phyloP scores from a whole-genome alignment of 2,113 vertebrate genomes.

The Thunnus thynnus region DNA sequence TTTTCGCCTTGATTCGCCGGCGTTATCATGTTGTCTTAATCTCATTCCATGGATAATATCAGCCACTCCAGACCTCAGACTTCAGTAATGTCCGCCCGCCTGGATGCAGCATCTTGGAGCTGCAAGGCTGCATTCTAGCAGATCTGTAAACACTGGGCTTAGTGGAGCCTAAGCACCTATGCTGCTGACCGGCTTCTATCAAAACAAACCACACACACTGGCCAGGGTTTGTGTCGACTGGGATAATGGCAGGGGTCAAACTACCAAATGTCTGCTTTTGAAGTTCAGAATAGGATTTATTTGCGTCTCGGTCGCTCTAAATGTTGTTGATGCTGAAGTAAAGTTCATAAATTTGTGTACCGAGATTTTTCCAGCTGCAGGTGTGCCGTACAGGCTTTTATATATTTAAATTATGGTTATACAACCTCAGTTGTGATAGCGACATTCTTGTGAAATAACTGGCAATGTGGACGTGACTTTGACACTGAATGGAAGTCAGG shows the following conservation, averaged over 20 bases:
- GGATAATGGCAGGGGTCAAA: constrained; percentile 47
- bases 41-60: constrained; percentile 36
- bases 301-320: neutral
- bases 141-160: constrained; percentile 74
- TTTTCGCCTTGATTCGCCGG: neutral
- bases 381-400: neutral
- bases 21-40: constrained; percentile 51
- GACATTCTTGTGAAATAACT: constrained; percentile 52
- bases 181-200: constrained; percentile 65
- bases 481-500: constrained; percentile 48
- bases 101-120: constrained; percentile 50
- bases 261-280: constrained; percentile 25
- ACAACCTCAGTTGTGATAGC: constrained; percentile 39
- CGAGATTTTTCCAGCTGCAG: neutral
- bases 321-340: too few relatives aligned
- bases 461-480: constrained; percentile 73
- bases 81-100: constrained; percentile 41
- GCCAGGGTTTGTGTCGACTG: constrained; percentile 43
- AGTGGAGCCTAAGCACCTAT: constrained; percentile 52
- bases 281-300: constrained; percentile 37
- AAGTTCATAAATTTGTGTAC: neutral
- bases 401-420: constrained; percentile 29
- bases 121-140: constrained; percentile 53
- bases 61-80: constrained; percentile 52
- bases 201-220: constrained; percentile 57